Evolutionary conservation across 2,797 vertebrate genomes (phyloP).

Genomic region (Manis pentadactyla): DNA sequence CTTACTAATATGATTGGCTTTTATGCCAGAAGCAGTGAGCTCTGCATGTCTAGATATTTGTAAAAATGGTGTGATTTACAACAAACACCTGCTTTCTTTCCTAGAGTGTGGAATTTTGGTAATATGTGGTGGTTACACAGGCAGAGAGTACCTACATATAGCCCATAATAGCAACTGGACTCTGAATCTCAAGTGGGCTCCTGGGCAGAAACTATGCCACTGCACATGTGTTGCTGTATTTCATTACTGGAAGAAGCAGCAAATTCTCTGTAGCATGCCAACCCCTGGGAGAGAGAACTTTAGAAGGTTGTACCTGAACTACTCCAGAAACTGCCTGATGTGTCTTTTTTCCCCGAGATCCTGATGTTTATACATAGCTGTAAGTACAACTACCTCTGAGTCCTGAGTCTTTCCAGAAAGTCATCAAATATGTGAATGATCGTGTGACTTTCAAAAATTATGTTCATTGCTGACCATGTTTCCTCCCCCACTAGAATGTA

Average conservation of each 20-base stretch:
- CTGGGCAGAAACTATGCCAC: background rate
- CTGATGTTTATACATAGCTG: background rate
- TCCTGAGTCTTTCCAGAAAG: background rate
- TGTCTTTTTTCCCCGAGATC: background rate
- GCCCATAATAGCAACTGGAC: background rate
- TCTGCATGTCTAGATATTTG: background rate
- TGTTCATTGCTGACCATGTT: background rate
- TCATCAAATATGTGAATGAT: background rate
- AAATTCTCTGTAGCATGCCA: background rate
- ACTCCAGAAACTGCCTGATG: background rate
- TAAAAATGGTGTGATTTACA: background rate
- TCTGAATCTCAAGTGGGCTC: background rate
- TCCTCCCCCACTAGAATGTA: background rate
- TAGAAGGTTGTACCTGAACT: background rate
- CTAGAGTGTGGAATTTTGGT: background rate
- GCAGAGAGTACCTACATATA: background rate
- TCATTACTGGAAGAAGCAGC: background rate
- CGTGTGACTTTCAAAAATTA: background rate
- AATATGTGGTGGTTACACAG: background rate
- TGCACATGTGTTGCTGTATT: background rate
- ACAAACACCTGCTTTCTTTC: background rate
- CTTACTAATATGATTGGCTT: background rate
- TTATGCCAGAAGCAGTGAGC: background rate
- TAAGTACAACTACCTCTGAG: background rate
- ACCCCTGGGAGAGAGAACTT: background rate